phyloP scores from a whole-genome alignment of 2,113 vertebrate species.

The Oceanodroma tethys region DNA sequence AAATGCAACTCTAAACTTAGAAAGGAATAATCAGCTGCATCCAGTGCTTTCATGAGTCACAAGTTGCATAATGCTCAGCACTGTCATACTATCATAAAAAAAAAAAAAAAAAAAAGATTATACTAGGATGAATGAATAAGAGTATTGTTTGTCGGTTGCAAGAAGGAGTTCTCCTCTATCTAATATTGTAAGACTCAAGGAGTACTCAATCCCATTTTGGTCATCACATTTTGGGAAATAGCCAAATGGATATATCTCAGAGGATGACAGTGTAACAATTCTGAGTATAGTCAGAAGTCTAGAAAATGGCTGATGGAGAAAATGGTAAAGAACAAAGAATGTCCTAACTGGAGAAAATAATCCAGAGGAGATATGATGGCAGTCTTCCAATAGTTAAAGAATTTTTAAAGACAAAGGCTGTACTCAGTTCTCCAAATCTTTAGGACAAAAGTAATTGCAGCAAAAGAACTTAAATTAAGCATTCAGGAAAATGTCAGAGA shows the following conservation, averaged over 20 bases:
- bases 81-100: neutral
- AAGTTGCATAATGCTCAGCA: neutral
- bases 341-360: neutral
- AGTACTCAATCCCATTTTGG: neutral
- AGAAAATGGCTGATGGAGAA: rapidly evolving
- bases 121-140: neutral
- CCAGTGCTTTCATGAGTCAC: neutral
- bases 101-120: neutral
- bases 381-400: neutral
- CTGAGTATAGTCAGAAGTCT: neutral
- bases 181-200: neutral
- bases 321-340: neutral
- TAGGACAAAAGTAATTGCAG: neutral
- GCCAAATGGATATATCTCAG: neutral
- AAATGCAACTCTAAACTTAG: neutral
- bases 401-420: neutral
- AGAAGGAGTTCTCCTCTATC: neutral
- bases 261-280: neutral
- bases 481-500: neutral
- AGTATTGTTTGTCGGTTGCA: neutral
- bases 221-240: neutral
- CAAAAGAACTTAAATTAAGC: neutral
- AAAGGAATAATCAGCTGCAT: neutral
- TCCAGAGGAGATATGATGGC: neutral
- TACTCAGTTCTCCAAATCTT: neutral